These are phyloP conservation scores for Nansenia antarctica DNA, from an alignment of 2,113 vertebrate species.

Conservation along the genomic window DNA sequence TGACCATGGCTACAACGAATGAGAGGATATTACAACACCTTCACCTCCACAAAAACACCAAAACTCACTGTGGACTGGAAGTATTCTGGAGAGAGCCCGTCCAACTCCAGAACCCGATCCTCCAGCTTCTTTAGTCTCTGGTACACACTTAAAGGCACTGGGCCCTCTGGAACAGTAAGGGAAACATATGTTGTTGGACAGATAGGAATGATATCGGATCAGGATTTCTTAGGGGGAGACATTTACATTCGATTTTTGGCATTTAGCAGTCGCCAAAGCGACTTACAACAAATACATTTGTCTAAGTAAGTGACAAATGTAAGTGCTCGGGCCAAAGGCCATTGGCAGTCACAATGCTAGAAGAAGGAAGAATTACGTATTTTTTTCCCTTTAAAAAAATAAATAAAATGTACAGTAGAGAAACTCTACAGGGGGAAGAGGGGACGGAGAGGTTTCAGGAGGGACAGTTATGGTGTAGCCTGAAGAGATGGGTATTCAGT, in stretches of 20 bases:
- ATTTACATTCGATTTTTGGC: too few relatives aligned
- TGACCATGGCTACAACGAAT: not conserved
- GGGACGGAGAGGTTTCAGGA: too few relatives aligned
- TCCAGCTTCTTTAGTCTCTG: slow-evolving; percentile 96
- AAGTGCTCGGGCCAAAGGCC: not conserved
- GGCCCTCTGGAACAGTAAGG: slow-evolving; percentile 77
- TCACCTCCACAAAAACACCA: slow-evolving; percentile 7
- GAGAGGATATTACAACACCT: not conserved
- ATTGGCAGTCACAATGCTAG: too few relatives aligned
- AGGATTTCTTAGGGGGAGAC: not conserved
- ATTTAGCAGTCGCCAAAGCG: too few relatives aligned
- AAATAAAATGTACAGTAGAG: too few relatives aligned
- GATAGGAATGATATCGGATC: not conserved
- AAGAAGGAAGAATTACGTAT: too few relatives aligned
- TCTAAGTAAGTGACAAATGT: not conserved
- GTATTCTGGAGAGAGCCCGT: slow-evolving; percentile 97
- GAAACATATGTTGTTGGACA: not conserved
- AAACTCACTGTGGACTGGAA: slow-evolving; percentile 92
- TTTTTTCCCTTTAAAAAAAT: too few relatives aligned
- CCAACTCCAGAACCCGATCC: slow-evolving; percentile 95
- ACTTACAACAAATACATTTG: too few relatives aligned
- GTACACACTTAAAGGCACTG: slow-evolving; percentile 92
- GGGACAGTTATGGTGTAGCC: too few relatives aligned
- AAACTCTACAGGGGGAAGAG: too few relatives aligned
- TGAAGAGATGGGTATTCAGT: too few relatives aligned